Base-by-base conservation (phyloP, 2,888 invertebrate genomes). In the Watsonalla cultraria region DNA sequence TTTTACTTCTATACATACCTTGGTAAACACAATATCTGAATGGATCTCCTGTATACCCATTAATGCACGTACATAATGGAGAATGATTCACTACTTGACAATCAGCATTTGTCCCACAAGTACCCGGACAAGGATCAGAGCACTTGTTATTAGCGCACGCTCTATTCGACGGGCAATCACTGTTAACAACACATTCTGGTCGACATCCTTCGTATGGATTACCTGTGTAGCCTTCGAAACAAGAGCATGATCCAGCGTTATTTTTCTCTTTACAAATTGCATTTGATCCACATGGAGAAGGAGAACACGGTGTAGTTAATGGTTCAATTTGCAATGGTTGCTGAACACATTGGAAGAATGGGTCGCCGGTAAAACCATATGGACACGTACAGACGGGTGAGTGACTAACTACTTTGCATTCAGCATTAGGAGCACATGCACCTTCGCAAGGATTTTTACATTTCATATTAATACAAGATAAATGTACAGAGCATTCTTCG, bases 141-240 rank as follows among this genome's bases (percentile, higher is more conserved):
- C 96, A 96, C 79, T 94, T 95, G 65, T 93, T 93, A 66, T 92
- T 93, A 5, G 94, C 84, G 69, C 96, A 96, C 6, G 95, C 95
- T 71, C 81, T 92, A 68, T 94, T 93, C 5, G 94, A 92, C 0
- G 93, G 84, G 72, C 96, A 96, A 73, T 95, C 95, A 0, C 94
- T 93, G 76, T 94, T 95, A 4, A 94, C 82, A 0, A 93, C 86
- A 76, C 95, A 96, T 86, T 95, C 95, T 11, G 95, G 95, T 54
- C 95, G 90, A 70, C 95, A 96, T 11, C 94, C 94, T 81, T 94
- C 94, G 64, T 95, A 95, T 33, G 96, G 96, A 83, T 96, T 95
- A 57, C 96, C 96, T 62, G 93, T 91, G 71, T 94, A 95, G 53
- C 94, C 94, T 13, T 94, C 92, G 35, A 94, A 73, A 72, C 96